A percentile compares a stretch with the other conserved stretches of the same genome.
phyloP scores from a whole-genome alignment of 2,797 vertebrate species.

The Arremon aurantiirostris region DNA sequence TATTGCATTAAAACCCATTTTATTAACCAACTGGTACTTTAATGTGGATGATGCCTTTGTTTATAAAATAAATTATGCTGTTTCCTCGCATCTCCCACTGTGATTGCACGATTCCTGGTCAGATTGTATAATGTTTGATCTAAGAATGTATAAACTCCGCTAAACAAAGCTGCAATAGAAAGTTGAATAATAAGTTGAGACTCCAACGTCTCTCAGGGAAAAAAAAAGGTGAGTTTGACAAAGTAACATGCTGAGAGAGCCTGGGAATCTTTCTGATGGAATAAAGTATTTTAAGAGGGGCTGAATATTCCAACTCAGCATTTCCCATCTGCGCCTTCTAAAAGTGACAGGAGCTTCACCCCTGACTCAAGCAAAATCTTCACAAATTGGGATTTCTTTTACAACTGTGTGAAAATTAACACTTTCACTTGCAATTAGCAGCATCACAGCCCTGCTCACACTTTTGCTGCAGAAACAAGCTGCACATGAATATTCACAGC shows the following conservation, averaged over 20 bases:
- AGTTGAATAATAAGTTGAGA: neutral
- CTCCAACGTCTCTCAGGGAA: neutral
- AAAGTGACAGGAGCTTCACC: neutral
- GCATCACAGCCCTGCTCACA: neutral
- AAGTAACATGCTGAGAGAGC: neutral
- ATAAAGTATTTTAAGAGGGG: neutral
- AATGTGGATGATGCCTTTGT: neutral
- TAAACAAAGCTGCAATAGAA: slow-evolving; percentile 40
- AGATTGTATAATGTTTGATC: neutral
- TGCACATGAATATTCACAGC: neutral
- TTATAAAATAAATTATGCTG: slow-evolving; percentile 20
- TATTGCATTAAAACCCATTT: slow-evolving; percentile 2
- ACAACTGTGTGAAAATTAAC: neutral
- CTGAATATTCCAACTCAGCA: neutral
- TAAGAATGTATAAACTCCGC: slow-evolving; percentile 20
- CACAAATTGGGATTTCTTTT: neutral
- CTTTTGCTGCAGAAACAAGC: neutral
- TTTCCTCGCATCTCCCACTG: slow-evolving; percentile 6
- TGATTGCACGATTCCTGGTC: neutral
- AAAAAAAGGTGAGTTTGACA: slow-evolving; percentile 4
- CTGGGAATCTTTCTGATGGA: slow-evolving; percentile 11
- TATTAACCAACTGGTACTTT: slow-evolving; percentile 1
- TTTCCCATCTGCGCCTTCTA: neutral
- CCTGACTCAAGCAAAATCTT: neutral
- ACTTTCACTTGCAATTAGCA: neutral